Evolutionary conservation across 2,113 vertebrate species (phyloP).

Genomic region (Elgaria multicarinata): DNA sequence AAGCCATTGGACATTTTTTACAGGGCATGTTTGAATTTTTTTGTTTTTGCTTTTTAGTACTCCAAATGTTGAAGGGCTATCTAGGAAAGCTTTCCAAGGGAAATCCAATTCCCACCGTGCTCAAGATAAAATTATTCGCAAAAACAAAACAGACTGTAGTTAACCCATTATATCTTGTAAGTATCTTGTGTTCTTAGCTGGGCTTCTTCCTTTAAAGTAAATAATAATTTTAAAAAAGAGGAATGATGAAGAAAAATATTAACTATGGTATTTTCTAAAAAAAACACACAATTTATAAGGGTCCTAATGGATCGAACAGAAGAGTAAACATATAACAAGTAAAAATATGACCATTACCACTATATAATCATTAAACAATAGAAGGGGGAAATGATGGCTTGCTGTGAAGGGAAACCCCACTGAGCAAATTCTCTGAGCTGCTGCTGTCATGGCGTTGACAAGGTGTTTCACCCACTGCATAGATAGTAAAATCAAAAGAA

Average conservation of each 20-base stretch:
- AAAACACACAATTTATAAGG: not conserved
- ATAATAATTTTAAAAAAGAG: constrained; percentile 36
- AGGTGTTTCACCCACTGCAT: too few relatives aligned
- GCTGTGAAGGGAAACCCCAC: too few relatives aligned
- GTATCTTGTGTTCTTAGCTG: constrained; percentile 47
- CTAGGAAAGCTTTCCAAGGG: constrained; percentile 60
- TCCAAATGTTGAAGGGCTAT: constrained; percentile 53
- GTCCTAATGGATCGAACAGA: not conserved
- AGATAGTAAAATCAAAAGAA: too few relatives aligned
- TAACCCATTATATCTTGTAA: constrained; percentile 45
- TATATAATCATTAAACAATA: not conserved
- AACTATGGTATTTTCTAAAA: not conserved
- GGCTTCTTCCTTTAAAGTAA: constrained; percentile 45
- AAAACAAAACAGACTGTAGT: not conserved
- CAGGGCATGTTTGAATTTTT: too few relatives aligned
- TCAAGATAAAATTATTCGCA: constrained; percentile 52
- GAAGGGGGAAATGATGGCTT: too few relatives aligned
- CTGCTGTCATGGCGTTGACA: too few relatives aligned
- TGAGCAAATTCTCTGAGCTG: too few relatives aligned
- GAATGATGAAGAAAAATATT: not conserved
- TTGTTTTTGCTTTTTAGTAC: constrained; percentile 54
- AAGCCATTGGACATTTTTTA: constrained; percentile 17
- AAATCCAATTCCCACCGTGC: constrained; percentile 61
- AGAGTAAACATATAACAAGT: not conserved
- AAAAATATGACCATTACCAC: not conserved